Evolutionary conservation across 37 sponge, comb jelly and placozoan genomes (phyloP).

Genomic region (Oopsacas minuta): DNA sequence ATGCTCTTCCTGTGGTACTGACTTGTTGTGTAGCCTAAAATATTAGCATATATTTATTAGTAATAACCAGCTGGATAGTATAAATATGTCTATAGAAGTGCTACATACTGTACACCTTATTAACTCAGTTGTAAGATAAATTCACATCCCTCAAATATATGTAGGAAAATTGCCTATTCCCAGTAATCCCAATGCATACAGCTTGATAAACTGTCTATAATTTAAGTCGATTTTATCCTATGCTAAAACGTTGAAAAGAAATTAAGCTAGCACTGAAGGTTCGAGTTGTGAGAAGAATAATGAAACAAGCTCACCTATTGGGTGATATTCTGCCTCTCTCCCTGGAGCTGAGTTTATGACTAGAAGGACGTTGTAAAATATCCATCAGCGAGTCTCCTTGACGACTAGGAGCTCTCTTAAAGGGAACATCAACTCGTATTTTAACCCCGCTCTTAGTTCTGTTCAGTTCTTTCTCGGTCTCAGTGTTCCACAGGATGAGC

Average conservation of each 20-base stretch:
- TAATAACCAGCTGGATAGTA: neutral
- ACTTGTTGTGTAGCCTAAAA: neutral
- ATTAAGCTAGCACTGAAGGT: too few species aligned
- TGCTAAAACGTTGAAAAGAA: too few species aligned
- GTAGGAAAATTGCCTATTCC: too few species aligned
- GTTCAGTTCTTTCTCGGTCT: conserved; percentile 54
- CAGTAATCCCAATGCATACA: too few species aligned
- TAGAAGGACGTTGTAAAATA: neutral
- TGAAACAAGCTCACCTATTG: neutral
- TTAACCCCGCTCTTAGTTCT: conserved; percentile 12
- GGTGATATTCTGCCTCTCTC: neutral
- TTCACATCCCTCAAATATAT: too few species aligned
- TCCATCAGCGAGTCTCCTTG: neutral
- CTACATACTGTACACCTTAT: too few species aligned
- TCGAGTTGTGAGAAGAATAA: too few species aligned
- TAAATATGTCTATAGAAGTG: too few species aligned
- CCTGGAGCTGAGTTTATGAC: conserved; percentile 5
- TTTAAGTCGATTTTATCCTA: too few species aligned
- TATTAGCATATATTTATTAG: neutral
- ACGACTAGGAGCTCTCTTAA: neutral
- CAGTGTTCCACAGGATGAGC: conserved; percentile 75
- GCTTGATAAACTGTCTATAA: too few species aligned
- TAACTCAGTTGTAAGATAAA: too few species aligned
- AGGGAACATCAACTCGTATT: conserved; percentile 16
- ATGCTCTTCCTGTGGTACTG: neutral